phyloP scores from a whole-genome alignment of 1,140 invertebrate genomes.

The Leucophenga varia region DNA sequence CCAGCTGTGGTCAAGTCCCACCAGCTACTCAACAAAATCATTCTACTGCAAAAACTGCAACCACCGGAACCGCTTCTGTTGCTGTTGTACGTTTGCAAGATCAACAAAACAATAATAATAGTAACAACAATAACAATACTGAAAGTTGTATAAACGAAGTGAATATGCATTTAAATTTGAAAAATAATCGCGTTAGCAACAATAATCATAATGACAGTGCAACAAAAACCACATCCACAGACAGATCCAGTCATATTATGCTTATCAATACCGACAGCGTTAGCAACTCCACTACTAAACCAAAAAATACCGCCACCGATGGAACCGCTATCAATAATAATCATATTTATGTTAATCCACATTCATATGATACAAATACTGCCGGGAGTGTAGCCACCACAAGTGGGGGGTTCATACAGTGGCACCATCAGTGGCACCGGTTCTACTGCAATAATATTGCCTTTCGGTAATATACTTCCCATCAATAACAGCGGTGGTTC shows the following conservation, averaged over 20 bases:
- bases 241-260: too few species aligned
- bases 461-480: too few species aligned
- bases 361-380: constrained; percentile 43
- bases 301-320: background rate
- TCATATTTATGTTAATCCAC: constrained; percentile 51
- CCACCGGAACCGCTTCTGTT: too few species aligned
- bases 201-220: constrained; percentile 13
- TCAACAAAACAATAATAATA: constrained; percentile 16
- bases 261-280: constrained; percentile 1
- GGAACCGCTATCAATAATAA: constrained; percentile 37
- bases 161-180: constrained; percentile 34
- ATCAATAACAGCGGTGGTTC: too few species aligned
- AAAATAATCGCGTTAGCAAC: constrained; percentile 25
- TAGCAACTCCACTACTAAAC: constrained; percentile 6
- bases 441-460: constrained; percentile 42
- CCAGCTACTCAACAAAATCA: too few species aligned
- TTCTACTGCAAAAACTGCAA: too few species aligned
- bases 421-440: constrained; percentile 6
- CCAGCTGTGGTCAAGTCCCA: too few species aligned
- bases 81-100: too few species aligned
- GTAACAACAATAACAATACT: constrained; percentile 13
- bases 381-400: constrained; percentile 25
- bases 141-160: constrained; percentile 28
- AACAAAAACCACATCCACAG: constrained; percentile 16
- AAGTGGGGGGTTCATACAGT: constrained; percentile 18